Base-by-base conservation (phyloP, 2,888 invertebrate species). In the Drosophila leonis region DNA sequence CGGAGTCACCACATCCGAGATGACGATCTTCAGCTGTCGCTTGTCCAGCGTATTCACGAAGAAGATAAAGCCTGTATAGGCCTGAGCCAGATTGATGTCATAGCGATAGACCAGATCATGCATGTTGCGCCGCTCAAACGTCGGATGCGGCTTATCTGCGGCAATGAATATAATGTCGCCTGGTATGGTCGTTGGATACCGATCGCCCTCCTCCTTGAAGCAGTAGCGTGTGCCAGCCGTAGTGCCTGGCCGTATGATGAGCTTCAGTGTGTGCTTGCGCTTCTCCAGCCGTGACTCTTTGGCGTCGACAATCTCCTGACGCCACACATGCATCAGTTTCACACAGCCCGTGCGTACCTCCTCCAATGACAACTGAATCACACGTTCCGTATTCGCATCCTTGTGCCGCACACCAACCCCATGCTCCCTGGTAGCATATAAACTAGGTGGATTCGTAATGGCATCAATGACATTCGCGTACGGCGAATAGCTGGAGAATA, bases 401-500 rank as follows among this genome's bases (percentile, higher is more conserved):
- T 95, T 97, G 76, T 94, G 95, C 71, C 95, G 95, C 66, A 95
- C 94, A 0, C 95, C 95, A 71, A 95, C 94, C 0, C 95, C 95
- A 87, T 95, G 94, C 12, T 95, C 93, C 75, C 95, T 93, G 0
- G 94, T 94, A 4, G 95, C 94, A 67, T 95, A 95, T 82, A 95
- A 95, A 78, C 95, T 93, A 0, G 95, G 94, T 0, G 94, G 94
- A 10, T 96, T 95, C 68, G 95, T 94, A 69, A 94, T 94, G 75
- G 95, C 94, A 88, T 96, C 95, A 33, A 97, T 93, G 6, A 97
- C 92, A 92, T 97, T 96, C 0, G 96, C 96, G 93, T 96, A 98
- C 1, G 98, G 98, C 83, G 97, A 98, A 49, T 94, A 94, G 0
- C 96, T 96, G 29, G 97, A 97, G 92, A 98, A 98, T 92, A 97